phyloP scores from a whole-genome alignment of 2,113 vertebrate species.

The Tauraco erythrolophus region DNA sequence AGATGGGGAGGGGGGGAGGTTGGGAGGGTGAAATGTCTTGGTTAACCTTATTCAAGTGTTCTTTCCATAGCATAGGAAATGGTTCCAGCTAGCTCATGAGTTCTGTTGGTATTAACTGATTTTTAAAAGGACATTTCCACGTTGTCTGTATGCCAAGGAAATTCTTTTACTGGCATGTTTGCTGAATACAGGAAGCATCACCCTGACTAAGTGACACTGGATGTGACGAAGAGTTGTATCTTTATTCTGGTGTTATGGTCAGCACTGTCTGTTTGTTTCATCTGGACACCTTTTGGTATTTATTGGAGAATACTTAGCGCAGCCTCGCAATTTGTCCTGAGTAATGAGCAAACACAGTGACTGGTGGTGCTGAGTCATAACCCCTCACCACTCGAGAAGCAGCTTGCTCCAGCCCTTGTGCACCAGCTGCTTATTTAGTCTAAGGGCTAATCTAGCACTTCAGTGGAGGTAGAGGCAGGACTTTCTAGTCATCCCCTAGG shows the following conservation, averaged over 20 bases:
- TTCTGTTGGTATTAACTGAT: constrained; percentile 74
- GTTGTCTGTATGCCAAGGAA: constrained; percentile 76
- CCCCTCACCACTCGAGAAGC: background rate
- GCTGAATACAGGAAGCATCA: constrained; percentile 69
- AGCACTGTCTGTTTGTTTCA: background rate
- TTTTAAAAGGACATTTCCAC: constrained; percentile 78
- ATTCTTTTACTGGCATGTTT: constrained; percentile 78
- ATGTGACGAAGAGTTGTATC: constrained; percentile 74
- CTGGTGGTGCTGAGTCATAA: constrained; percentile 20
- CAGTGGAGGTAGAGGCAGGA: background rate
- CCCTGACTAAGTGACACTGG: constrained; percentile 70
- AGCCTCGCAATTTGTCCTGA: background rate
- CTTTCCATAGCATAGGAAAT: constrained; percentile 82
- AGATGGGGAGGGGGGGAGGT: constrained; percentile 79
- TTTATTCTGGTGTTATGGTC: constrained; percentile 53
- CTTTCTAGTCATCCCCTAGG: background rate
- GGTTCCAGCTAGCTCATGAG: constrained; percentile 70
- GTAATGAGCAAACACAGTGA: background rate
- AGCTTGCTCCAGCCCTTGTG: background rate
- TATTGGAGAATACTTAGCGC: background rate
- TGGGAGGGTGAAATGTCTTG: constrained; percentile 73
- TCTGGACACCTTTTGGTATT: constrained; percentile 46
- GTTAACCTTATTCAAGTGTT: constrained; percentile 85
- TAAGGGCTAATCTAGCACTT: background rate
- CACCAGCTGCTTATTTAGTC: background rate